These are phyloP conservation scores for Musca vetustissima DNA, from an alignment of 1,140 invertebrate genomes.

Conservation along the genomic window DNA sequence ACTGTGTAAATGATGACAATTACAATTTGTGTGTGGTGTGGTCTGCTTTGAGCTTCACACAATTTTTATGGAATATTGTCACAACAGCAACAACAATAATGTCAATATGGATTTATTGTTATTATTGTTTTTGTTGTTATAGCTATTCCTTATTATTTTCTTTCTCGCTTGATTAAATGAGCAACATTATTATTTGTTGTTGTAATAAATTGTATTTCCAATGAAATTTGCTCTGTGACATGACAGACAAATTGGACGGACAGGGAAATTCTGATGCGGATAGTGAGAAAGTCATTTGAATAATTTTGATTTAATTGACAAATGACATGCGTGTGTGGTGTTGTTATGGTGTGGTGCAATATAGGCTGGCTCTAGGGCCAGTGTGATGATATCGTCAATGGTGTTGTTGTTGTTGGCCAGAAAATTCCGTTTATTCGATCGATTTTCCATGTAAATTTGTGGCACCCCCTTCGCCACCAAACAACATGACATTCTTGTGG, in stretches of 20 bases:
- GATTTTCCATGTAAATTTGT: conserved; percentile 3
- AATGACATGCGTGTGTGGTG: conserved; percentile 12
- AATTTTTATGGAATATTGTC: too few species aligned
- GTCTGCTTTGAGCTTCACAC: too few species aligned
- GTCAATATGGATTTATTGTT: neutral
- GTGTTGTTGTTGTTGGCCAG: conserved; percentile 1
- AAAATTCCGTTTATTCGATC: neutral
- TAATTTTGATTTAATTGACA: conserved; percentile 24
- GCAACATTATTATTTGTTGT: conserved; percentile 16
- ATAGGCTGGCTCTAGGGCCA: too few species aligned
- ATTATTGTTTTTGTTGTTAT: neutral
- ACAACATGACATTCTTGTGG: too few species aligned
- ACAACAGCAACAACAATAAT: too few species aligned
- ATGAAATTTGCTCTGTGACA: conserved; percentile 1
- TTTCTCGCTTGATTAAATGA: conserved; percentile 1
- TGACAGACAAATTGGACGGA: neutral
- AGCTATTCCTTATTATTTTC: too few species aligned
- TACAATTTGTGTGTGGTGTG: too few species aligned
- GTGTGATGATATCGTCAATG: neutral
- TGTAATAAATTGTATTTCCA: conserved; percentile 20
- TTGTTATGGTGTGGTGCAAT: neutral
- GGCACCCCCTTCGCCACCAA: neutral
- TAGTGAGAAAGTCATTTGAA: conserved; percentile 17
- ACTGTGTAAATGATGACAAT: too few species aligned
- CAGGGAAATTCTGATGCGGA: neutral